Evolutionary conservation across 2,113 vertebrate species (phyloP).

Genomic region (Dascyllus trimaculatus): DNA sequence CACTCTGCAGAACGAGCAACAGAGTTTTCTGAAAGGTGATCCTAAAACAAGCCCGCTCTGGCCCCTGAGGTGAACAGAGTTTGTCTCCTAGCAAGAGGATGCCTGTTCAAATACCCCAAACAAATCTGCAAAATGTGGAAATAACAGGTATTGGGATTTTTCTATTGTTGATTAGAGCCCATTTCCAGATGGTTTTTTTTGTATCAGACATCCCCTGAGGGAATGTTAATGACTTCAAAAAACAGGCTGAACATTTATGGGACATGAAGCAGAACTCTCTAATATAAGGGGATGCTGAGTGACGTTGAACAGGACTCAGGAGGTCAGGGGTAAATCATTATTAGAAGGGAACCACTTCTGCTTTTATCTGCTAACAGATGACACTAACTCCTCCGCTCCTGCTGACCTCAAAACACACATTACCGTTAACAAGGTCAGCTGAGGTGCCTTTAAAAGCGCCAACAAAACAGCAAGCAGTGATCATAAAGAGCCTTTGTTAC

Average conservation of each 20-base stretch:
- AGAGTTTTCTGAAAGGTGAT: conserved; percentile 32
- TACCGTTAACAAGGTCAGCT: conserved; percentile 58
- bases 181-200: too few relatives aligned
- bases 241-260: conserved; percentile 41
- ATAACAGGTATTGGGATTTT: not conserved
- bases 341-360: conserved; percentile 28
- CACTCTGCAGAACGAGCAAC: conserved; percentile 26
- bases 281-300: conserved; percentile 29
- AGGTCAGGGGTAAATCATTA: conserved; percentile 50
- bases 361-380: conserved; percentile 64
- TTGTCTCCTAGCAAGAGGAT: not conserved
- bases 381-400: conserved; percentile 41
- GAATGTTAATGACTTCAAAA: conserved; percentile 47
- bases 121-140: conserved; percentile 23
- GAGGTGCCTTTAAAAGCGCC: conserved; percentile 32
- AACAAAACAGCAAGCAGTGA: conserved; percentile 12
- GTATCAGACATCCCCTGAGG: not conserved
- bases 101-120: conserved; percentile 5
- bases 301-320: conserved; percentile 54
- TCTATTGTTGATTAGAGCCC: not conserved
- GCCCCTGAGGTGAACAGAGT: conserved; percentile 10
- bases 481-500: conserved; percentile 25
- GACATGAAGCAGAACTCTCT: conserved; percentile 38
- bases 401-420: conserved; percentile 71
- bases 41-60: conserved; percentile 30